phyloP scores from a whole-genome alignment of 2,797 vertebrate genomes.

The Capromys pilorides region DNA sequence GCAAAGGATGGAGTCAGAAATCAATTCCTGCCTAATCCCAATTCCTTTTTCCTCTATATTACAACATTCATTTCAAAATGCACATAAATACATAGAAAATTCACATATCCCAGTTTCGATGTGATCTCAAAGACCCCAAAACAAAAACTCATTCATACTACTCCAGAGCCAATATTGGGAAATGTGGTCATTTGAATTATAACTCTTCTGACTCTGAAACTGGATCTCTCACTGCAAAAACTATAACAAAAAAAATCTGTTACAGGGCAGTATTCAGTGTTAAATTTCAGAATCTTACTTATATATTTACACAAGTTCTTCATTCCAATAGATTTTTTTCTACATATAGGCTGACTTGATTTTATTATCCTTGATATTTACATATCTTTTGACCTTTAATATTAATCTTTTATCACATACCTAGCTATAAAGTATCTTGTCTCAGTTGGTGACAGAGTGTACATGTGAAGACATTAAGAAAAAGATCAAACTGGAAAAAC shows the following conservation, averaged over 20 bases:
- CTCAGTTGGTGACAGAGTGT: slow-evolving; percentile 22
- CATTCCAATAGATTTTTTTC: not conserved
- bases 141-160: not conserved
- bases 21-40: slow-evolving; percentile 5
- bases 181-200: not conserved
- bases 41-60: slow-evolving; percentile 7
- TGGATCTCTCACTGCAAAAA: not conserved
- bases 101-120: not conserved
- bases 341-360: not conserved
- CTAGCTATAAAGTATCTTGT: slow-evolving; percentile 42
- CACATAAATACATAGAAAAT: not conserved
- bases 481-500: slow-evolving; percentile 16
- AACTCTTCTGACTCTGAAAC: not conserved
- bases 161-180: not conserved
- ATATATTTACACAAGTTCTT: slow-evolving; percentile 9
- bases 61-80: slow-evolving; percentile 4
- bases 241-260: not conserved
- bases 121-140: not conserved
- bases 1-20: not conserved
- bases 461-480: slow-evolving; percentile 15
- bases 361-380: slow-evolving; percentile 67
- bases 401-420: slow-evolving; percentile 64
- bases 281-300: slow-evolving; percentile 37
- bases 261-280: not conserved
- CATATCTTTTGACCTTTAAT: slow-evolving; percentile 58